Evolutionary conservation across 2,113 vertebrate genomes (phyloP), one percentile per base, ranked within the genome.

Genomic region (Mastomys natalensis): DNA sequence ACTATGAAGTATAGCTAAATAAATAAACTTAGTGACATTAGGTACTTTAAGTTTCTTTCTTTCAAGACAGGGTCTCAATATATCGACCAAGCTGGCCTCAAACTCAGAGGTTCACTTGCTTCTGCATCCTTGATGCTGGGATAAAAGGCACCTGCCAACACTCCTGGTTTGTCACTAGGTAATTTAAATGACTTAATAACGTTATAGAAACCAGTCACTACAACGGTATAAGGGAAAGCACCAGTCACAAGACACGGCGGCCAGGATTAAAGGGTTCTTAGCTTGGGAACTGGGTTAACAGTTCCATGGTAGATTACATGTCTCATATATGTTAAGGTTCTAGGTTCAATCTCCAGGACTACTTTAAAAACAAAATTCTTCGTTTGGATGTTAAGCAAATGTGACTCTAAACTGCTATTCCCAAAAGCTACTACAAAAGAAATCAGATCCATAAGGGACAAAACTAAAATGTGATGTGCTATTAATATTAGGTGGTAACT

Each of bases 361-460:
- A 21, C 48, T 85, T 43, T 37, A 16, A 68, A 92, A 11, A 51
- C 51, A 93, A 43, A 48, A 82, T 89, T 91, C 78, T 84, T 85
- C 60, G 55, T 92, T 92, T 55, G 73, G 9, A 90, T 10, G 70
- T 72, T 76, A 77, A 73, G 89, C 17, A 12, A 81, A 89, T 87
- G 24, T 91, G 72, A 95, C 5, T 91, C 60, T 73, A 31, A 97
- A 93, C 51, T 74, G 29, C 68, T 89, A 58, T 78, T 94, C 60
- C 24, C 31, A 87, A 77, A 16, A 45, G 60, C 40, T 96, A 86
- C 0, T 84, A 10, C 15, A 89, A 95, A 95, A 26, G 94, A 70
- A 70, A 37, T 95, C 21, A 88, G n/a, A 93, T 87, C 68, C 78
- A 89, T 84, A 77, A 94, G 96, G 51, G 53, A 31, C 72, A 89